Base-by-base conservation (phyloP, 2,113 vertebrate species). In the Boleophthalmus pectinirostris region DNA sequence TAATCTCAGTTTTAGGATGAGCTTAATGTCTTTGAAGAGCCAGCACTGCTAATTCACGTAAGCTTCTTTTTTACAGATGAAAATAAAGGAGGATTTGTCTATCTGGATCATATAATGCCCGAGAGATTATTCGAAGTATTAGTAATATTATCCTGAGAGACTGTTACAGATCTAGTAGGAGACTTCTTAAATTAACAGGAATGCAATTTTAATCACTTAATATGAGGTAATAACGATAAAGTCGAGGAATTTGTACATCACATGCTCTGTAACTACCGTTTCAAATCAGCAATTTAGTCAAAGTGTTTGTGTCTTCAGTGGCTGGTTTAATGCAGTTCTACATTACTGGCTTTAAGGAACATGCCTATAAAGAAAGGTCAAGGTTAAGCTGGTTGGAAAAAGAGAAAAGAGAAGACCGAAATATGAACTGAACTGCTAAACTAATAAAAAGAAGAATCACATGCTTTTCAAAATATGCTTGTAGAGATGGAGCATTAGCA, bases 11-110 rank as follows among this genome's bases (percentile, higher is more conserved):
- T 63, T 73, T 68, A 74, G 73, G 3, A 70, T 65, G 49, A 78
- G 74, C 66, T 16, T 21, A 49, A 57, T 15, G 63, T 53, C 64
- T 69, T 72, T 12, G 70, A 63, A 82, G 49, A 61, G 56, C 65
- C 29, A 2, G 58, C 60, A 46, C 72, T 11, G 66, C 71, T 68
- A 7, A 68, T 61, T 84, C 68, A 74, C 84, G 78, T 85, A 80
- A 90, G 74, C 85, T 83, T 25, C 85, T 82, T 24, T 82, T 24
- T 79, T 77, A 70, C 70, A 71, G 74, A 80, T 70, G 70, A 69
- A 78, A 78, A 85, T 88, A 86, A 88, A 82, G 73, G 74, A 24
- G 85, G 84, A 90, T 88, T 85, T 83, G 67, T 82, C 73, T 5
- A 23, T 57, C 69, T 77, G 61, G 72, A 84, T 63, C 84, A 73